Conservation (phyloP, 2,797 vertebrate species). For the Dipus sagitta region DNA sequence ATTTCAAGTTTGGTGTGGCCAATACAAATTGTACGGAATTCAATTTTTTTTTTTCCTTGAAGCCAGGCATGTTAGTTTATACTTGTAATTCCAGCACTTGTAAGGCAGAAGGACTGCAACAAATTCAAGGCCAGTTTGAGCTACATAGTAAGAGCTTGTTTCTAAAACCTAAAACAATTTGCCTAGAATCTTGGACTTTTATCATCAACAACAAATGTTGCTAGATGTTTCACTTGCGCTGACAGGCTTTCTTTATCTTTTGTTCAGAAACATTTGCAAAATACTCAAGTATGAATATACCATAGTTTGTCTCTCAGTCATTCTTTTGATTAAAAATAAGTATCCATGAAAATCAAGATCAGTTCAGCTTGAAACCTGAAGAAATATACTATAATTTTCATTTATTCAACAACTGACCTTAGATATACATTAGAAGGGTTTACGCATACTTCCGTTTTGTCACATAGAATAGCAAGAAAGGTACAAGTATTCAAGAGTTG, state of each 20-base stretch:
- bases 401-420: background rate
- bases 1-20: background rate
- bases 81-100: no score
- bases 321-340: background rate
- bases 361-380: constrained; percentile 17
- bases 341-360: constrained; percentile 14
- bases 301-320: background rate
- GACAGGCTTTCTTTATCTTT: background rate
- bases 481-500: background rate
- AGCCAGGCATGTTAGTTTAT: no score
- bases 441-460: background rate
- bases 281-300: constrained; percentile 10
- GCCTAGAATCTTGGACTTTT: constrained; percentile 4
- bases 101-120: no score
- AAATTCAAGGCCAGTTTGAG: no score
- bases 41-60: no score
- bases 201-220: background rate
- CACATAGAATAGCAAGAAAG: background rate
- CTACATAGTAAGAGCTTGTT: no score
- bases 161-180: no score
- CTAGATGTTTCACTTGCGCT: background rate
- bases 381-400: background rate
- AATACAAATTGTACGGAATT: background rate
- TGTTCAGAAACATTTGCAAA: constrained; percentile 4
- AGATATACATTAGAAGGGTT: background rate